Percentiles rank a stretch among this genome's conserved stretches.
These are phyloP conservation scores for Fragum whitleyi DNA, from an alignment of 2,888 invertebrate genomes.

Conservation along the genomic window DNA sequence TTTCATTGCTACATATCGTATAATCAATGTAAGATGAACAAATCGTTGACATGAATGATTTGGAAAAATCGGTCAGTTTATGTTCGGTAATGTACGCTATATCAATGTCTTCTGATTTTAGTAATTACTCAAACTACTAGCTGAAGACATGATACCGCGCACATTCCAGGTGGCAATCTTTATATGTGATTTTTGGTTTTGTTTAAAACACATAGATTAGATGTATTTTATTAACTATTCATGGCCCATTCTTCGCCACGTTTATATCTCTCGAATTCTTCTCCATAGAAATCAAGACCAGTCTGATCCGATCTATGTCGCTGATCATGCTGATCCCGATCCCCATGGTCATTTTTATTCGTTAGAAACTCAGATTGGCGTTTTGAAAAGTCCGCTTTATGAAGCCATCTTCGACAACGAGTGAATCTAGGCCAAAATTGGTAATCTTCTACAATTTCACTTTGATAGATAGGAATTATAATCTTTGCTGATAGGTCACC, in stretches of 20 bases:
- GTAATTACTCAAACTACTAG: not conserved
- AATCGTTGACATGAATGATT: not conserved
- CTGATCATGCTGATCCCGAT: too few relatives aligned
- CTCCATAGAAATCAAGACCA: too few relatives aligned
- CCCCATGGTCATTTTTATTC: too few relatives aligned
- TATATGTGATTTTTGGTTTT: too few relatives aligned
- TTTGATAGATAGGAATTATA: not conserved
- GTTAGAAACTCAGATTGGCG: not conserved
- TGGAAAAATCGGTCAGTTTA: not conserved
- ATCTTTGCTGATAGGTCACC: not conserved
- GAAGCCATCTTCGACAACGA: not conserved
- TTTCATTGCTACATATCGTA: not conserved
- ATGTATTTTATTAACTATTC: too few relatives aligned
- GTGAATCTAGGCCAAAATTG: constrained; percentile 1
- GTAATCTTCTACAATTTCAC: constrained; percentile 11
- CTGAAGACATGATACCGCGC: too few relatives aligned
- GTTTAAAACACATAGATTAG: too few relatives aligned
- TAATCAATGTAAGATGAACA: not conserved
- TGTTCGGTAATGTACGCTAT: not conserved
- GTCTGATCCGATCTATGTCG: too few relatives aligned
- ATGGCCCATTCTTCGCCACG: too few relatives aligned
- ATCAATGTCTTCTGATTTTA: not conserved
- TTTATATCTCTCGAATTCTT: too few relatives aligned
- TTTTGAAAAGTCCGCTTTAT: not conserved
- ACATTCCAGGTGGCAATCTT: too few relatives aligned